Base-by-base conservation (phyloP, 2,797 vertebrate species). In the Telmatherina bonti region DNA sequence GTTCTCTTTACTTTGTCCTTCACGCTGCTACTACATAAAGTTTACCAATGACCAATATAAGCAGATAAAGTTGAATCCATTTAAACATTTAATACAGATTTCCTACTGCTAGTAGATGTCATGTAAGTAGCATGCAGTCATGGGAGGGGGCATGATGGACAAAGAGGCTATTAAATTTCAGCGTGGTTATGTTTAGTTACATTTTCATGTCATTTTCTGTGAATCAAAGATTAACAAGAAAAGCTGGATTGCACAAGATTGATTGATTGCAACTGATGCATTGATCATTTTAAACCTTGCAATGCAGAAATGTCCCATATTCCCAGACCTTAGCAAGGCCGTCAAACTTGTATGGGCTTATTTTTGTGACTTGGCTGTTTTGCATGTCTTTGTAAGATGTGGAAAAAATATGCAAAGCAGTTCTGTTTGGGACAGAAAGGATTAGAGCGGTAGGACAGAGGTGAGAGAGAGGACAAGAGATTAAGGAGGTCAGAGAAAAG, bases 401-500 rank as follows among this genome's bases (percentile, higher is more conserved):
- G 33, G 33, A 29, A 43, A 20, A 4, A 27, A n/a, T 20, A 64
- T 27, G 18, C 33, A 12, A 3, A 13, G 10, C 33, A 59, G 36
- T 55, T 7, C n/a, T 15, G 29, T 0, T 6, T 15, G 12, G 29
- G 7, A 36, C 20, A 36, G 43, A 47, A 26, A 45, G n/a, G n/a
- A n/a, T n/a, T 59, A 56, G 38, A 31, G n/a, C 53, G 31, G 15
- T 3, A 64, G 64, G 64, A 7, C 30, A 0, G 73, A 79, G 79
- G 77, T 82, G 77, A 89, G 57, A 12, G 18, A 1, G 56, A 70
- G 82, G 86, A 84, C 83, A 81, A 75, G 82, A 82, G 77, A 78
- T 59, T 18, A 76, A 70, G 29, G 65, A 74, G 73, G 75, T 79
- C 73, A 27, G 52, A 33, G 70, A 30, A 60, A 36, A 38, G 29